Percentiles rank a stretch among this genome's conserved stretches.
Conservation (phyloP, 2,888 invertebrate genomes). For the Pomacea canaliculata region DNA sequence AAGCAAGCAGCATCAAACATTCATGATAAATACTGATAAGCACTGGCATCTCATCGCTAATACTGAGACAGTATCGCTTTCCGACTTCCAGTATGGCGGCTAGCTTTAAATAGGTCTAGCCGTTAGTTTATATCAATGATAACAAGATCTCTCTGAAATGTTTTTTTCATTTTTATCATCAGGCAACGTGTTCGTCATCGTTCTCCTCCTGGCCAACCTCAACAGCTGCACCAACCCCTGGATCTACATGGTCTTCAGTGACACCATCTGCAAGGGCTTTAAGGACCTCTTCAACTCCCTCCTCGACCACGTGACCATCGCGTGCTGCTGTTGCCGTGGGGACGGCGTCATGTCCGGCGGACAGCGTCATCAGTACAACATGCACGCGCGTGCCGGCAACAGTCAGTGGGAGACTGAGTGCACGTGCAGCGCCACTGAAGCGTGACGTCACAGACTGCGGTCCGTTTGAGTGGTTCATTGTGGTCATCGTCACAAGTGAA, state of each 20-base stretch:
- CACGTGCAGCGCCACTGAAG: too few species aligned
- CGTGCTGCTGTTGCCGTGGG: not conserved
- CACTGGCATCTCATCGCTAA: too few species aligned
- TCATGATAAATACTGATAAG: too few species aligned
- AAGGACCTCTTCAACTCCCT: constrained; percentile 8
- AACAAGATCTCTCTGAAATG: too few species aligned
- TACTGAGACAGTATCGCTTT: too few species aligned
- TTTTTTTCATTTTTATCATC: constrained; percentile 2
- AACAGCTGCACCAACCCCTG: constrained; percentile 80
- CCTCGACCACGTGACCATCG: not conserved
- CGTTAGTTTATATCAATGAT: too few species aligned
- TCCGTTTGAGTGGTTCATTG: too few species aligned
- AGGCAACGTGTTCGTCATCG: constrained; percentile 59
- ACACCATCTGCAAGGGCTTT: constrained; percentile 49
- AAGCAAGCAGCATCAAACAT: too few species aligned
- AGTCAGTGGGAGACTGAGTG: not conserved
- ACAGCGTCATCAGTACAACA: not conserved
- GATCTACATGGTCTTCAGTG: constrained; percentile 73
- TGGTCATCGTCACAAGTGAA: too few species aligned
- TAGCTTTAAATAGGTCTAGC: too few species aligned
- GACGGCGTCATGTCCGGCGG: not conserved
- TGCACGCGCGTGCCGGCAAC: not conserved
- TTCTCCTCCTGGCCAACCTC: constrained; percentile 71
- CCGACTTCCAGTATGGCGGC: too few species aligned
- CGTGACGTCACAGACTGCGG: too few species aligned